Evolutionary conservation across 2,797 vertebrate species (phyloP).

Genomic region (Salmo trutta): DNA sequence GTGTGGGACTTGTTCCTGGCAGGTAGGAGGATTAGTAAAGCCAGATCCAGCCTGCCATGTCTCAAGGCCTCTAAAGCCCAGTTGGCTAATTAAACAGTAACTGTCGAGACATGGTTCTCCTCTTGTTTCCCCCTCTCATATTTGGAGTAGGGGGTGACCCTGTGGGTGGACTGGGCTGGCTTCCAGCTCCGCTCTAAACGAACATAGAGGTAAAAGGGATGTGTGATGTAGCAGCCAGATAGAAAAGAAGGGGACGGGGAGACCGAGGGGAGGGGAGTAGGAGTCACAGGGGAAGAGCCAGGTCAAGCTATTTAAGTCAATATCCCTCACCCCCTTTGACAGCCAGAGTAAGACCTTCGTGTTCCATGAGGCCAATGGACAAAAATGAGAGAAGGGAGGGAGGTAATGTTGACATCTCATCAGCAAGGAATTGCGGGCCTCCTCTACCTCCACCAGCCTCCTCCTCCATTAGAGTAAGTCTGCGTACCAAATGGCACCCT

Average conservation of each 20-base stretch:
- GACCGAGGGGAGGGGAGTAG: constrained; percentile 57
- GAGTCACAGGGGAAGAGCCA: constrained; percentile 61
- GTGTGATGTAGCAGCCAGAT: constrained; percentile 40
- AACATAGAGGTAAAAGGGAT: constrained; percentile 7
- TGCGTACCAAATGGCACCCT: neutral
- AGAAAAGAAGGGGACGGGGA: constrained; percentile 41
- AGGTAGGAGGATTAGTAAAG: constrained; percentile 64
- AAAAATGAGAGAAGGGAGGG: constrained; percentile 34
- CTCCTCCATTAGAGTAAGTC: neutral
- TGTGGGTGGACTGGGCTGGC: constrained; percentile 52
- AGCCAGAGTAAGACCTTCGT: constrained; percentile 72
- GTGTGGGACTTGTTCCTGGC: constrained; percentile 56
- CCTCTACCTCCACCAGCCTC: neutral
- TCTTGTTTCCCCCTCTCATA: constrained; percentile 35
- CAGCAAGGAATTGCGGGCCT: constrained; percentile 63
- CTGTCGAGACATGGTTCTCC: constrained; percentile 54
- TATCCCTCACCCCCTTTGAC: constrained; percentile 66
- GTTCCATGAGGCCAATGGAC: constrained; percentile 66
- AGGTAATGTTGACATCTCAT: constrained; percentile 54
- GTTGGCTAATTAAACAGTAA: constrained; percentile 74
- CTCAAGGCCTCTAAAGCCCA: constrained; percentile 66
- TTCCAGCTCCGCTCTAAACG: constrained; percentile 53
- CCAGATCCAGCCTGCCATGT: constrained; percentile 61
- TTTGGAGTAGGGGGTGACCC: constrained; percentile 61
- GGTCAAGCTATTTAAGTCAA: constrained; percentile 74